Evolutionary conservation across 1,140 invertebrate species (phyloP).

Genomic region (Homalodisca vitripennis): DNA sequence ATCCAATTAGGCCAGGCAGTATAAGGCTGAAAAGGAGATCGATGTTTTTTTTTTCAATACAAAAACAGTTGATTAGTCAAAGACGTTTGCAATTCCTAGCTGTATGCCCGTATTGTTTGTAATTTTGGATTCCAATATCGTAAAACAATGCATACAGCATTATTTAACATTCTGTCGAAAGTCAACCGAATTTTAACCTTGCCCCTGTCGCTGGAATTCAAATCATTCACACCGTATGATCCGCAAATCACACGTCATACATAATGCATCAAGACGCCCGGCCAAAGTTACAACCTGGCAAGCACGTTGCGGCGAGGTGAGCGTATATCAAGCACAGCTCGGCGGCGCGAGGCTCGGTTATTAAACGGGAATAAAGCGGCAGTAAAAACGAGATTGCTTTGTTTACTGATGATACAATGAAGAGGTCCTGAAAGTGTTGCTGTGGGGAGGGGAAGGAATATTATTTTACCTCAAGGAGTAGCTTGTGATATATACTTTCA

Average conservation of each 20-base stretch:
- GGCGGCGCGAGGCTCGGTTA: neutral
- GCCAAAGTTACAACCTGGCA: neutral
- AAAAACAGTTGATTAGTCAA: no score
- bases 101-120: no score
- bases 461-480: constrained; percentile 10
- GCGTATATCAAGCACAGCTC: neutral
- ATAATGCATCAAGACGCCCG: neutral
- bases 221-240: no score
- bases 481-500: neutral
- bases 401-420: constrained; percentile 17
- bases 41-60: no score
- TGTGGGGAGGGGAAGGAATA: neutral
- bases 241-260: neutral
- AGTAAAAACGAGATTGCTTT: constrained; percentile 16
- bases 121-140: no score
- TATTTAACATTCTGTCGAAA: no score
- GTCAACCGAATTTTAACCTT: no score
- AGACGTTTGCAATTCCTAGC: no score
- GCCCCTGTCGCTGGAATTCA: no score
- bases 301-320: neutral
- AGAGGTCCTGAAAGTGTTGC: neutral
- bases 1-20: no score
- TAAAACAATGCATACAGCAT: no score
- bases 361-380: constrained; percentile 12
- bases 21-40: no score